Evolutionary conservation across 2,113 vertebrate species (phyloP).

Genomic region (Tragelaphus buxtoni): DNA sequence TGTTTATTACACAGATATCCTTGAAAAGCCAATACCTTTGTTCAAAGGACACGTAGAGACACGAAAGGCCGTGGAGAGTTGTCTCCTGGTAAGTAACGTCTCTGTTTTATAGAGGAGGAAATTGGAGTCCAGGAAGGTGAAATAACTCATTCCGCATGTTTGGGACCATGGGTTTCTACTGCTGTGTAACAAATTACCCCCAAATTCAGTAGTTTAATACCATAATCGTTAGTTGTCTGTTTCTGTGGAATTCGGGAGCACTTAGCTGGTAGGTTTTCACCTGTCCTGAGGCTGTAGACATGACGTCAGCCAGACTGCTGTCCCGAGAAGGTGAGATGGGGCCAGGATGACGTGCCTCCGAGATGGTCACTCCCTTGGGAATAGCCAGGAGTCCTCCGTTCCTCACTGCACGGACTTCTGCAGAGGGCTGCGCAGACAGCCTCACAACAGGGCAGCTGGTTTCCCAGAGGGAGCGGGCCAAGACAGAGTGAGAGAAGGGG

Average conservation of each 20-base stretch:
- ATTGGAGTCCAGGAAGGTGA: neutral
- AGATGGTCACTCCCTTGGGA: neutral
- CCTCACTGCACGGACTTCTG: accelerated
- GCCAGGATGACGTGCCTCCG: neutral
- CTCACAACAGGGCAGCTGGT: neutral
- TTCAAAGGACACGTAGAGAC: neutral
- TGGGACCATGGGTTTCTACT: neutral
- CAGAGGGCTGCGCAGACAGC: neutral
- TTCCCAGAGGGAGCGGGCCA: neutral
- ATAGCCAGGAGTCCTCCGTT: neutral
- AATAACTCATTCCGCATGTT: neutral
- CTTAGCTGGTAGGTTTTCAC: neutral
- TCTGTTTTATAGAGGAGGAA: neutral
- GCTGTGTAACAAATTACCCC: neutral
- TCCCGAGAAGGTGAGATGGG: neutral
- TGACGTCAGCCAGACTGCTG: neutral
- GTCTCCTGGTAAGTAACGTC: neutral
- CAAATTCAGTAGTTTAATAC: neutral
- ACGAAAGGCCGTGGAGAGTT: neutral
- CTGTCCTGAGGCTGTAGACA: neutral
- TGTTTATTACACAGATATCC: neutral
- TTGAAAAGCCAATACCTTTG: neutral
- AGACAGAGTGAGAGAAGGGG: neutral
- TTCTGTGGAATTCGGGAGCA: neutral
- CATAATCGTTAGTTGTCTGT: neutral